Evolutionary conservation across 2,888 invertebrate genomes (phyloP).

Genomic region (Rhodophaea formosa): DNA sequence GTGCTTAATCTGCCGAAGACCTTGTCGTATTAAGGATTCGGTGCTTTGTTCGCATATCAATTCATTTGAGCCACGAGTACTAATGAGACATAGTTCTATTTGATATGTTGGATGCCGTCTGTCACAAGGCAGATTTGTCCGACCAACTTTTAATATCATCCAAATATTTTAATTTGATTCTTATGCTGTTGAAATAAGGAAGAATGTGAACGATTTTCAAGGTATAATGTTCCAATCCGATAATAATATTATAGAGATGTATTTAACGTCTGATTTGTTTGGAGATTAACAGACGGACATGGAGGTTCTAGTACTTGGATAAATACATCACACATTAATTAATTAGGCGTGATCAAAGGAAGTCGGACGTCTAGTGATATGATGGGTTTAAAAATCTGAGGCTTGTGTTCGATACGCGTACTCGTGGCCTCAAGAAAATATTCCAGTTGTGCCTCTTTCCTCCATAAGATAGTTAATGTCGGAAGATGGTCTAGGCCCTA

Average conservation of each 20-base stretch:
- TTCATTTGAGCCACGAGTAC: slow-evolving; percentile 52
- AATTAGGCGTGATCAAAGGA: slow-evolving; percentile 3
- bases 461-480: too few relatives aligned
- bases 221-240: slow-evolving; percentile 46
- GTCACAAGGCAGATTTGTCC: slow-evolving; percentile 47
- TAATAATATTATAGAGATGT: slow-evolving; percentile 64
- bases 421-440: too few relatives aligned
- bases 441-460: too few relatives aligned
- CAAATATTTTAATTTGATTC: slow-evolving; percentile 22
- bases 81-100: slow-evolving; percentile 58
- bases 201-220: slow-evolving; percentile 20
- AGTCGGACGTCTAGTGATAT: slow-evolving; percentile 9
- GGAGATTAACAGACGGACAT: slow-evolving; percentile 31
- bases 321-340: slow-evolving; percentile 6
- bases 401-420: too few relatives aligned
- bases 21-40: slow-evolving; percentile 15
- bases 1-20: slow-evolving; percentile 41
- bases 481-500: too few relatives aligned
- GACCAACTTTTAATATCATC: slow-evolving; percentile 21
- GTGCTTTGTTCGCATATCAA: slow-evolving; percentile 37
- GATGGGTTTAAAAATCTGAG: too few relatives aligned
- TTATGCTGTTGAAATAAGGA: slow-evolving; percentile 22
- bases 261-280: slow-evolving; percentile 54
- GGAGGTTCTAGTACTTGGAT: slow-evolving; percentile 2
- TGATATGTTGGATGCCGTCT: slow-evolving; percentile 45